Conservation (phyloP, 2,888 invertebrate species). For the Pardosa pseudoannulata region DNA sequence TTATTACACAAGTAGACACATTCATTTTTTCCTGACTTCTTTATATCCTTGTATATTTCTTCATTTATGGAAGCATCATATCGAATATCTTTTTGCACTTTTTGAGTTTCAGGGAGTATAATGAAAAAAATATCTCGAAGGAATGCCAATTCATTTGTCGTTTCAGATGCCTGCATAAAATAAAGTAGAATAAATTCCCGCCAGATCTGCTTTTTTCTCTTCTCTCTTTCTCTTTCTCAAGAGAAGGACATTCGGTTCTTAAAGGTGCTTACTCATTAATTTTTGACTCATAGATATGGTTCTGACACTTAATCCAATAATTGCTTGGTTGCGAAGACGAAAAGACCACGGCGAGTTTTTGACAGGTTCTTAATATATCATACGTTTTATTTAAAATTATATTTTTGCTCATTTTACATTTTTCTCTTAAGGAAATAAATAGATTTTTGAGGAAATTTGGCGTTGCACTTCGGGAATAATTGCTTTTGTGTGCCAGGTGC, state of each 20-base stretch:
- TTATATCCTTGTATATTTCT: not conserved
- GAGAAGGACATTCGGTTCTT: not conserved
- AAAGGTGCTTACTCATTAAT: slow-evolving; percentile 7
- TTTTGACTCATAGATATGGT: slow-evolving; percentile 36
- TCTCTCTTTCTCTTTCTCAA: no score
- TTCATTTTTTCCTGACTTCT: not conserved
- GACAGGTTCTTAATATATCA: slow-evolving; percentile 18
- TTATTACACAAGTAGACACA: not conserved
- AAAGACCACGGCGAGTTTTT: not conserved
- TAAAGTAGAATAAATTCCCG: not conserved
- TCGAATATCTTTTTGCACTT: slow-evolving; percentile 6
- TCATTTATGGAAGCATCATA: not conserved
- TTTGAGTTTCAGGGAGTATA: not conserved
- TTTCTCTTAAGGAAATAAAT: not conserved
- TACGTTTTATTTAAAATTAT: slow-evolving; percentile 1
- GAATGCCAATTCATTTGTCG: not conserved
- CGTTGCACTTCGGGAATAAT: not conserved
- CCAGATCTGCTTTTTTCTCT: not conserved
- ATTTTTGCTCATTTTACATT: not conserved
- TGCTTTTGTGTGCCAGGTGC: not conserved
- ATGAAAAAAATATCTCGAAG: not conserved
- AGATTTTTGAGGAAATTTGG: not conserved
- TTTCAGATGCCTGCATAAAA: slow-evolving; percentile 4
- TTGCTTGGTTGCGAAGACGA: not conserved
- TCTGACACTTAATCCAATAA: slow-evolving; percentile 55